Evolutionary conservation across 2,113 vertebrate species (phyloP), one percentile per base, ranked within the genome.

Genomic region (Dromiciops gliroides): DNA sequence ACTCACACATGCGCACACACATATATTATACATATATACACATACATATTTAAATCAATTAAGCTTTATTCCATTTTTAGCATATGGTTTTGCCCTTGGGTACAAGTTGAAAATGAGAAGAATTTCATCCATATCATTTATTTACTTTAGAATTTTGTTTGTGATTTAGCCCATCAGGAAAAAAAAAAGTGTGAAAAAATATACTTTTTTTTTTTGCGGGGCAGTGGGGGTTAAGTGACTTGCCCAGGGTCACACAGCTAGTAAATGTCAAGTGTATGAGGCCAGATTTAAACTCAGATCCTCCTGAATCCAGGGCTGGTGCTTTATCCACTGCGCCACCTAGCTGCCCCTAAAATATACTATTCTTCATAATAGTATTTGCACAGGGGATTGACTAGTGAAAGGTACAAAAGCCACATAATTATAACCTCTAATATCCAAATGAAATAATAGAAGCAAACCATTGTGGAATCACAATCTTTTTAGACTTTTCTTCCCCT

Each of bases 11-110:
- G 3, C 51, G 22, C 16, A 51, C 51, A 51, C 51, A 51, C 8
- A 83, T n/a, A n/a, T 52, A 52, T 52, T 93, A 75, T 67, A 89
- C 0, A 90, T 51, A 89, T 53, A 89, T 75, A 47, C 51, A 24
- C 14, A 52, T 52, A 10, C 24, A 52, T 91, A 93, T 92, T 91
- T 90, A 56, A 92, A 60, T 60, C 89, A 93, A 95, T 37, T 51
- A 94, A 95, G 56, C 25, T 96, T 95, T 91, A 48, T 50, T 93
- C 90, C 48, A 92, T 53, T 94, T 93, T 95, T 60, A 93, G 50
- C 60, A 60, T 92, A 47, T 91, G 67, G 53, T 91, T 92, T 91
- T 16, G 93, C n/a, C 95, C 56, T 90, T 89, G 50, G 51, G 92
- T n/a, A 83, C 51, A 19, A 94, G 44, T 49, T 91, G 53, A 26